Conservation (phyloP, 2,113 vertebrate species). For the Ptyas mucosa region DNA sequence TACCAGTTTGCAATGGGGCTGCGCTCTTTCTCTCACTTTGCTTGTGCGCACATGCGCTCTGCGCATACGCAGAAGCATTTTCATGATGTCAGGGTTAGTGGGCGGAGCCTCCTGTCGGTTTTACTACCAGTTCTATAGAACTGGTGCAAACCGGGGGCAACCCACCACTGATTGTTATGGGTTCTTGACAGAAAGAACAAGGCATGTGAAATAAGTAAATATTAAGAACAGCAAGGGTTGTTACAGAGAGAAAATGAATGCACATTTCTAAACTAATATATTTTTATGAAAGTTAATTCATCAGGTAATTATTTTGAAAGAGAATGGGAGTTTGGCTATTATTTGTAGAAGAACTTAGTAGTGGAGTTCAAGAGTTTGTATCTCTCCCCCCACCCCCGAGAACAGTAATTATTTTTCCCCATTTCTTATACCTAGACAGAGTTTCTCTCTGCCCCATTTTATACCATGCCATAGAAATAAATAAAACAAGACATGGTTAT, state of each 20-base stretch:
- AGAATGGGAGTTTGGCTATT: background rate
- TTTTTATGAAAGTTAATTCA: background rate
- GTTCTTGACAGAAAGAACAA: background rate
- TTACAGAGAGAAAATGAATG: background rate
- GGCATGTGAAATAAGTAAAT: background rate
- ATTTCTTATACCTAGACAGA: background rate
- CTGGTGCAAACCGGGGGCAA: too few relatives aligned
- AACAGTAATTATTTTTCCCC: background rate
- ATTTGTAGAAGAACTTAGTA: background rate
- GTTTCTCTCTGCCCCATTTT: background rate
- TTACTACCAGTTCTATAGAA: too few relatives aligned
- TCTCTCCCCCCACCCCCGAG: background rate
- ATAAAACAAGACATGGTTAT: background rate
- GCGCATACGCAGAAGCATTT: too few relatives aligned
- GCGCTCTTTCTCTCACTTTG: too few relatives aligned
- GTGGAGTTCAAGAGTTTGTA: background rate
- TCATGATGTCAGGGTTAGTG: too few relatives aligned
- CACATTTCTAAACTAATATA: background rate
- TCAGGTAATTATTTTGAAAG: background rate
- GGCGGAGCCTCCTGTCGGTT: too few relatives aligned
- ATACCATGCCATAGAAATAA: background rate
- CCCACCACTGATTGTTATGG: too few relatives aligned
- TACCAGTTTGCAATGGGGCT: too few relatives aligned
- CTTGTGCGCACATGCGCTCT: too few relatives aligned
- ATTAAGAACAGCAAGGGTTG: background rate